Base-by-base conservation (phyloP, 1,140 invertebrate species). In the Ericerus pela region DNA sequence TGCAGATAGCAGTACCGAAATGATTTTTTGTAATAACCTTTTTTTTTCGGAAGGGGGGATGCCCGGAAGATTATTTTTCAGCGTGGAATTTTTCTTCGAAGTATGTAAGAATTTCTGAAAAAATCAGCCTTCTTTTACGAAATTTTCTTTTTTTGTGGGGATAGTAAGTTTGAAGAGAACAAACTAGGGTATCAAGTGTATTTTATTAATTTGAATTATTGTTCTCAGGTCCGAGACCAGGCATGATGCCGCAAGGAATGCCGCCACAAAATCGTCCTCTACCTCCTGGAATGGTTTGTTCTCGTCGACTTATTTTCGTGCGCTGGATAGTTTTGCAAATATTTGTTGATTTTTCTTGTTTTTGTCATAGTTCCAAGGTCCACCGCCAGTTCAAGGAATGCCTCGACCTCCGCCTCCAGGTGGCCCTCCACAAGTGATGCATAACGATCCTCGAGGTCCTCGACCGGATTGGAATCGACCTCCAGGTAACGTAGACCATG, bases 391-490 rank as follows among this genome's bases (percentile, higher is more conserved):
- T 12, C 72, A 69, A 58, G 67, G 72, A 24, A 75, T 76, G 11
- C 74, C 76, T 57, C 73, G 78, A 36, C 81, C 81, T 59, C 79
- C 80, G 43, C 67, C 65, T 43, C 60, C 60, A 59, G 63, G 68
- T 61, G 68, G 31, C 65, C 72, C 57, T 68, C 72, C 38, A 69
- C 73, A 47, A 76, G 63, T 41, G 29, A 56, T 56, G 54, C 54
- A 56, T 29, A 56, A 22, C 73, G 70, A 71, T 60, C 70, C 71
- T 37, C 70, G 72, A 53, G 72, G 69, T 26, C 73, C 77, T 20
- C 69, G 74, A n/a, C 79, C 79, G 11, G 84, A 87, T 63, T 86
- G 84, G 84, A 84, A 80, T 65, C 70, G 81, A 62, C 82, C 82
- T 54, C 84, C 82, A 59, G 72, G 72, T 72, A 58, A 60, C 58